A percentile compares a stretch with the other conserved stretches of the same genome.
Conservation (phyloP, 2,797 vertebrate genomes). For the Oryzias dopingdopingensis region DNA sequence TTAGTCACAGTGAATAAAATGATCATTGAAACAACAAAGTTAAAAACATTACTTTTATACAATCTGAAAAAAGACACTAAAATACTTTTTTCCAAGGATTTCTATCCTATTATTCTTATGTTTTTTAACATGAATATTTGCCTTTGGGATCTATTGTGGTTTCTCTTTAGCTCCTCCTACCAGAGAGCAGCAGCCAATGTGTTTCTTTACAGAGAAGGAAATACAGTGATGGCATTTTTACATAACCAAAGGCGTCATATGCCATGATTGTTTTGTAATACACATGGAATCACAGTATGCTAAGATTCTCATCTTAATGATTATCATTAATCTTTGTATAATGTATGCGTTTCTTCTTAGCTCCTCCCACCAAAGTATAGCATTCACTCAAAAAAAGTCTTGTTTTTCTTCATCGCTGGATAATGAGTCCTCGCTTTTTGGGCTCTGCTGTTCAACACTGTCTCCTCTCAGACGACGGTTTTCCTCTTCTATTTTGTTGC, state of each 20-base stretch:
- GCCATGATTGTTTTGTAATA: no score
- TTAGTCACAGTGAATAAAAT: no score
- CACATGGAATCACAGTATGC: background rate
- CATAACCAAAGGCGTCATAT: background rate
- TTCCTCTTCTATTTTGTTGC: constrained; percentile 62
- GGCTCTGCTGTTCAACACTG: constrained; percentile 21
- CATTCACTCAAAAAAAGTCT: constrained; percentile 11
- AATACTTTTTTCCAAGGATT: no score
- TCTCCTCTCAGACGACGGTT: constrained; percentile 19
- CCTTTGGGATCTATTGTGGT: background rate
- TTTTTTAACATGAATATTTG: no score
- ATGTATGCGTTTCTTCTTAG: background rate
- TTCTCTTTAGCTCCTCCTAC: background rate
- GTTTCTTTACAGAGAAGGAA: background rate
- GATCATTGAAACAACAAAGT: no score
- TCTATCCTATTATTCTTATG: no score
- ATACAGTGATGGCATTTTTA: background rate
- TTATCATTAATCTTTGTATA: background rate
- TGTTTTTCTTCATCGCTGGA: constrained; percentile 46
- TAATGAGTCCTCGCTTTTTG: constrained; percentile 60
- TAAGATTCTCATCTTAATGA: background rate
- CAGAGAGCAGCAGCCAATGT: no score
- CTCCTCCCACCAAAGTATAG: constrained; percentile 32
- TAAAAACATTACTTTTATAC: no score
- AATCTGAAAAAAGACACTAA: no score